Evolutionary conservation across 2,888 invertebrate species (phyloP).

Genomic region (Tiliacea aurago): DNA sequence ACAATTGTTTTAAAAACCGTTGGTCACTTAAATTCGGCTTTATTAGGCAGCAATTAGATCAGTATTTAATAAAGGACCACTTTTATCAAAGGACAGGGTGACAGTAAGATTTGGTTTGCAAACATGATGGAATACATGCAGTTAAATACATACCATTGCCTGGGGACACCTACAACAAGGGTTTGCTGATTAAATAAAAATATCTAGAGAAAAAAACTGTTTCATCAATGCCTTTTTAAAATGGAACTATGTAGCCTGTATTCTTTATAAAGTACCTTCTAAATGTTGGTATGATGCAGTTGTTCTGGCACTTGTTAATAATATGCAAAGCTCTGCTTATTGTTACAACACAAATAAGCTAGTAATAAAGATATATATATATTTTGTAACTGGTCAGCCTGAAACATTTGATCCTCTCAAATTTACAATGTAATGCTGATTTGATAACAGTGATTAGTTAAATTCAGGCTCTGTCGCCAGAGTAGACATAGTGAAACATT

Average conservation of each 20-base stretch:
- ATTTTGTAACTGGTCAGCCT: no score
- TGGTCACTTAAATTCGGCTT: slow-evolving; percentile 3
- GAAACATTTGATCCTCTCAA: no score
- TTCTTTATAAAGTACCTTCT: no score
- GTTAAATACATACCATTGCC: no score
- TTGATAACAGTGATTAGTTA: slow-evolving; percentile 30
- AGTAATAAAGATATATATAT: no score
- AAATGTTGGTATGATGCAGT: not conserved
- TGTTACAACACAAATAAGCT: not conserved
- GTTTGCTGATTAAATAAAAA: no score
- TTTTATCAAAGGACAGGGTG: not conserved
- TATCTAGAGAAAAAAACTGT: no score
- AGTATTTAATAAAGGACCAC: not conserved
- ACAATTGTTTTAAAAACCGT: slow-evolving; percentile 4
- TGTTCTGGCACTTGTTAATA: not conserved
- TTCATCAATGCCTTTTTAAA: no score
- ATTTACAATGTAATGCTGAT: slow-evolving; percentile 13
- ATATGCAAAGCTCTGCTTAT: slow-evolving; percentile 11
- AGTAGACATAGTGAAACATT: slow-evolving; percentile 19
- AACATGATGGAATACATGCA: no score
- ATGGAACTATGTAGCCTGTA: no score
- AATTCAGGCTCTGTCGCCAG: slow-evolving; percentile 4
- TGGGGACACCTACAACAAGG: no score
- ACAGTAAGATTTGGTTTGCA: no score
- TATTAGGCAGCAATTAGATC: not conserved